Base-by-base conservation (phyloP, 1,140 invertebrate species). In the Drosophila bocki region DNA sequence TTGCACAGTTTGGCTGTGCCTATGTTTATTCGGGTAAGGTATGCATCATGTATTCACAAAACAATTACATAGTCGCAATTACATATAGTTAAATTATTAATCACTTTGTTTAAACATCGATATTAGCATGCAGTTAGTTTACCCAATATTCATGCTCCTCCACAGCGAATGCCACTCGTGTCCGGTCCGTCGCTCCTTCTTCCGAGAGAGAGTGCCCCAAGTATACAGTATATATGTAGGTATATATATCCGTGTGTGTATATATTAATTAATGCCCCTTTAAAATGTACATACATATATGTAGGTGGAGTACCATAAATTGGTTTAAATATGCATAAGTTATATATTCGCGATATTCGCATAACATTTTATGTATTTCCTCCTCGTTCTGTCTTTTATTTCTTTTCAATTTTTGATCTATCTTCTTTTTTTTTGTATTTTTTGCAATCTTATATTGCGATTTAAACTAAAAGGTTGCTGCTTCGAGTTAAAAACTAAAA, bases 241-340 rank as follows among this genome's bases (percentile, higher is more conserved):
- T 63, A 62, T 67, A 70, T 65, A 78, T 70, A 63, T 67, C 56
- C 61, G 54, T 54, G 33, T 78, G 51, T 63, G 64, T 80, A 72
- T 80, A 72, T 68, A 56, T 67, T 65, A 63, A 59, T 48, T 74
- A 62, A 74, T 77, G 76, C 80, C 84, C 79, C 83, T 70, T 87
- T 83, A 78, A 84, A 88, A 67, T 78, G 77, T 88, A 76, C 70
- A 74, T 81, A 64, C 80, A 76, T 64, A 69, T 78, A 72, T 64
- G 65, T 78, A 50, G 42, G 35, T 64, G 59, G 44, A 47, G 35
- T 77, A 84, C 60, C 53, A 42, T 82, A 82, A 82, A 62, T 79
- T 82, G 69, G 59, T 78, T 90, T 80, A 78, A 85, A 81, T 90
- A 84, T 78, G 60, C 69, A 88, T 82, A 78, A 72, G 64, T 77